These are phyloP conservation scores for Ophioninae sp. DNA, from an alignment of 2,888 invertebrate genomes.

Conservation along the genomic window DNA sequence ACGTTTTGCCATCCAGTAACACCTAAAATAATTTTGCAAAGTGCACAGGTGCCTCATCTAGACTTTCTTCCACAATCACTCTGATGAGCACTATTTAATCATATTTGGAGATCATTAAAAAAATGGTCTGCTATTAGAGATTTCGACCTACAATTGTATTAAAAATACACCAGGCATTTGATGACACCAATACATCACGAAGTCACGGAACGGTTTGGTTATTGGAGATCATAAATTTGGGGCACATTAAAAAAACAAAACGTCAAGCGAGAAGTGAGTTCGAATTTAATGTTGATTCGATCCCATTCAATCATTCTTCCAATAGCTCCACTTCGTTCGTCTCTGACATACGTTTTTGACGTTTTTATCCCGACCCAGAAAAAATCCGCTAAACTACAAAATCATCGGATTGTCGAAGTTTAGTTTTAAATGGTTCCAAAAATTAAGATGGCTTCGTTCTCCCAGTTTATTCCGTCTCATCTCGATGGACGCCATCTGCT, in stretches of 20 bases:
- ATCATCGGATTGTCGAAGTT: neutral
- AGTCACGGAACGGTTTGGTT: neutral
- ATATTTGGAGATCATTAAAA: too few relatives aligned
- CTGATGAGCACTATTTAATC: too few relatives aligned
- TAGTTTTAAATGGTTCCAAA: neutral
- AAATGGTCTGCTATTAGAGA: too few relatives aligned
- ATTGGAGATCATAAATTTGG: neutral
- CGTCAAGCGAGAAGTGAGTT: neutral
- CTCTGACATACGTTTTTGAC: neutral
- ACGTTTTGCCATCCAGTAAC: too few relatives aligned
- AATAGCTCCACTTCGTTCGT: neutral
- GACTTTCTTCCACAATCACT: too few relatives aligned
- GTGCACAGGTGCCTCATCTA: too few relatives aligned
- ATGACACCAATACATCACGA: neutral
- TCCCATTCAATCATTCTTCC: neutral
- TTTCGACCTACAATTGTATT: too few relatives aligned
- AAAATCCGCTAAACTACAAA: neutral
- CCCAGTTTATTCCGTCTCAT: neutral
- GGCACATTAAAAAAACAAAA: neutral
- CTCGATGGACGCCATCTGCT: neutral
- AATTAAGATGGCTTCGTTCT: neutral
- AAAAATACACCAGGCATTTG: too few relatives aligned
- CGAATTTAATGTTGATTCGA: neutral
- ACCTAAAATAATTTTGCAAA: too few relatives aligned
- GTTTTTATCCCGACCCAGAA: neutral